Evolutionary conservation across 2,797 vertebrate genomes (phyloP).

Genomic region (Typhlichthys subterraneus): DNA sequence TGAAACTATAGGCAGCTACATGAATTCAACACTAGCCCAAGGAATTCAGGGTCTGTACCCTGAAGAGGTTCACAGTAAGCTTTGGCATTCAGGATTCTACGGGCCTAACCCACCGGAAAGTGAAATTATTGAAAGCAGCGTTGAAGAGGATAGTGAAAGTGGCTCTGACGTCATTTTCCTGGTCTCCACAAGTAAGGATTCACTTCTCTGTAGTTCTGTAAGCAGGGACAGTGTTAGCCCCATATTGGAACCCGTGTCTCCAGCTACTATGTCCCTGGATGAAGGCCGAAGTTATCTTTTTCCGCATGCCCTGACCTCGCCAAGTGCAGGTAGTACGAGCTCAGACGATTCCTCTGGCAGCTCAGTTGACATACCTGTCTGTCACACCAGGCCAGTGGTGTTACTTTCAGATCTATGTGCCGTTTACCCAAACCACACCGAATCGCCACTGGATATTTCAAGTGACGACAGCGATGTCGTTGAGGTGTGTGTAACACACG

Average conservation of each 20-base stretch:
- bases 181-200: slow-evolving; percentile 65
- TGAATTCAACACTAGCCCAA: slow-evolving; percentile 37
- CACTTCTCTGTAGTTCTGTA: slow-evolving; percentile 57
- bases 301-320: slow-evolving; percentile 61
- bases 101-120: slow-evolving; percentile 32
- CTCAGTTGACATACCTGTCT: slow-evolving; percentile 59
- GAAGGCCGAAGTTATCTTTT: slow-evolving; percentile 53
- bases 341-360: slow-evolving; percentile 67
- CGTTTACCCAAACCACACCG: slow-evolving; percentile 28
- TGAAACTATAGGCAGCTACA: slow-evolving; percentile 41
- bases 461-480: slow-evolving; percentile 77
- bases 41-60: slow-evolving; percentile 55
- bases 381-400: slow-evolving; percentile 62
- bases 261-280: slow-evolving; percentile 50
- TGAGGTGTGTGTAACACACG: slow-evolving; percentile 58
- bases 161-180: slow-evolving; percentile 72
- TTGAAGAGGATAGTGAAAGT: slow-evolving; percentile 65
- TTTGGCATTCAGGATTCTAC: slow-evolving; percentile 67
- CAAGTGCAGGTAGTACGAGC: slow-evolving; percentile 62
- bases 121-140: slow-evolving; percentile 51
- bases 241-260: slow-evolving; percentile 58
- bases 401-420: slow-evolving; percentile 60
- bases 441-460: slow-evolving; percentile 46
- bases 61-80: slow-evolving; percentile 45
- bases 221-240: slow-evolving; percentile 53